Base-by-base conservation (phyloP, 2,113 vertebrate species). In the Rhabdomys dilectus region DNA sequence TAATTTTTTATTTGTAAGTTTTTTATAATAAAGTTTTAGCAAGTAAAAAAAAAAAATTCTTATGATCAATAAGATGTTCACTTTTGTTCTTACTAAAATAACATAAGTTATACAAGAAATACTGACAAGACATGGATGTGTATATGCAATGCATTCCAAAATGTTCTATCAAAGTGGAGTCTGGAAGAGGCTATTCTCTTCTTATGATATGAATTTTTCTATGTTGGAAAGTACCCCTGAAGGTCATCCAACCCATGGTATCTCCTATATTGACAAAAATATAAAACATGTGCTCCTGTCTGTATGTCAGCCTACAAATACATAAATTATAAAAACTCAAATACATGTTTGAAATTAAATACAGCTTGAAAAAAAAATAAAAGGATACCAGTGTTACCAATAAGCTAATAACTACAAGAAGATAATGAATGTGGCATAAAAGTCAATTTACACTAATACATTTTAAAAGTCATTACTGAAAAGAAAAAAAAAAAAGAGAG, bases 391-490 rank as follows among this genome's bases (percentile, higher is more conserved):
- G 5, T 31, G 9, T 36, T n/a, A 97, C 1, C 51, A n/a, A 51
- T 7, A 92, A 51, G n/a, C 31, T 73, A 90, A 70, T 66, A 78
- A 81, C 9, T 84, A 92, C 45, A 89, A 95, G 92, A 11, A 10
- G 58, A 26, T 51, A 82, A 34, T 70, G 12, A 73, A 91, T 29
- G 36, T 84, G 64, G 17, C 21, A 89, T 24, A 73, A 19, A n/a
- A 89, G 77, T 26, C 56, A 97, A 48, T 89, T 87, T 68, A 92
- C 3, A 80, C 26, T 85, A 36, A 15, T 3, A 88, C 87, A 78
- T 45, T 53, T 88, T 93, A 68, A 62, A 94, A 96, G 94, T 68
- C 16, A 29, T n/a, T 70, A 29, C 76, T 88, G 22, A 39, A 60
- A 17, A 93, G 60, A 95, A 8, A 51, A 51, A 51, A 9, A 9